These are phyloP conservation scores for Osmerus eperlanus DNA, from an alignment of 2,113 vertebrate species.

Conservation along the genomic window DNA sequence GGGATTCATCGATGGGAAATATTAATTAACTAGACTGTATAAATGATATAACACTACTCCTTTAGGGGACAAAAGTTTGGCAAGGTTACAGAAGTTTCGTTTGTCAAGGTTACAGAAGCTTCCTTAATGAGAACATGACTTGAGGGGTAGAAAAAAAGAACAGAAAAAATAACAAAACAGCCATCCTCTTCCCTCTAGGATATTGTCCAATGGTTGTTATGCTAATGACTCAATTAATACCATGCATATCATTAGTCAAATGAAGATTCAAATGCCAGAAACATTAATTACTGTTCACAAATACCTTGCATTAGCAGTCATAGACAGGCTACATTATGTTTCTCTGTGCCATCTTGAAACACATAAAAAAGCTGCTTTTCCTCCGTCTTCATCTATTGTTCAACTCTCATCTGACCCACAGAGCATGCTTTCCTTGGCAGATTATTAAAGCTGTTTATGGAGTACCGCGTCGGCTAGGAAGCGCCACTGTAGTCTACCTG, in stretches of 20 bases:
- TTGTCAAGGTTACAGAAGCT: slow-evolving; percentile 26
- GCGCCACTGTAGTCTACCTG: not conserved
- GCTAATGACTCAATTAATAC: slow-evolving; percentile 77
- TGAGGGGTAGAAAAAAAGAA: slow-evolving; percentile 52
- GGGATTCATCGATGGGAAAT: not conserved
- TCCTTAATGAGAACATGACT: slow-evolving; percentile 61
- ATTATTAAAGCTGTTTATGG: slow-evolving; percentile 2
- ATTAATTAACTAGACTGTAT: slow-evolving; percentile 20
- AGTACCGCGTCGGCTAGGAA: too few species aligned
- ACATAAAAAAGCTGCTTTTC: not conserved
- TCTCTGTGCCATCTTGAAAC: slow-evolving; percentile 39
- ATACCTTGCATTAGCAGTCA: slow-evolving; percentile 48
- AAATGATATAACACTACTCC: slow-evolving; percentile 15
- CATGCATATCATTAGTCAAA: slow-evolving; percentile 74
- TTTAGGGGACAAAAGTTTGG: slow-evolving; percentile 38
- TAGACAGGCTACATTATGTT: slow-evolving; percentile 40
- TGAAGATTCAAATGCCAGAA: slow-evolving; percentile 67
- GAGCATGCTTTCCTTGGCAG: not conserved
- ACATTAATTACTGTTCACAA: slow-evolving; percentile 66
- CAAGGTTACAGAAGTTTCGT: slow-evolving; percentile 63
- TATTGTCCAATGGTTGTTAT: slow-evolving; percentile 68
- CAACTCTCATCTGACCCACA: too few species aligned
- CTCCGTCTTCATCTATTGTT: too few species aligned
- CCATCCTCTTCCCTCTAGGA: slow-evolving; percentile 60
- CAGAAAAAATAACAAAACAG: slow-evolving; percentile 2